Percentiles rank a stretch among this genome's conserved stretches.
These are phyloP conservation scores for Eubasilissa splendida DNA, from an alignment of 2,888 invertebrate species.

Conservation along the genomic window DNA sequence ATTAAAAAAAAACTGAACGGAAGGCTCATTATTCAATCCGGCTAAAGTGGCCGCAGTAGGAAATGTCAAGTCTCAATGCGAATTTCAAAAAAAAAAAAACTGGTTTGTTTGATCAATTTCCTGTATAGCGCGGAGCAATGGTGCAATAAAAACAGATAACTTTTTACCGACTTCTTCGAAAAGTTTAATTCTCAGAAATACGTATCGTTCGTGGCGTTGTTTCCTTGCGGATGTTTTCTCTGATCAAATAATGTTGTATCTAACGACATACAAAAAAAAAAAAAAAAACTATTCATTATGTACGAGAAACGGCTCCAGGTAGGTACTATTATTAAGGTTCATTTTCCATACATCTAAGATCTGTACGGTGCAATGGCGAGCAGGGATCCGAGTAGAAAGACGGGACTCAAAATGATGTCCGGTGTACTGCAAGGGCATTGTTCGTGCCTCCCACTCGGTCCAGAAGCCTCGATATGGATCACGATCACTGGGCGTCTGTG, in stretches of 20 bases:
- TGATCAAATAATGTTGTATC: too few species aligned
- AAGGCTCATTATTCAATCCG: neutral
- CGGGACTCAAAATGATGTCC: neutral
- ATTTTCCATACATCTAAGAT: neutral
- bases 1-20: neutral
- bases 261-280: too few species aligned
- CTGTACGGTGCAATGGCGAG: neutral
- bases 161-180: too few species aligned
- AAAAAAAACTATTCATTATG: neutral
- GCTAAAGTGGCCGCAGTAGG: neutral
- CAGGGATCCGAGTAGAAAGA: neutral
- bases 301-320: neutral
- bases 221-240: too few species aligned
- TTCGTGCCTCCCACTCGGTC: neutral
- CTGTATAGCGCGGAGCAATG: neutral
- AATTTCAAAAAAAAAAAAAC: conserved; percentile 3
- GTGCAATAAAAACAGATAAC: neutral
- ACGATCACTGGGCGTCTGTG: neutral
- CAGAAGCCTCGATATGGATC: neutral
- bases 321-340: neutral
- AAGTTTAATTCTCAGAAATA: too few species aligned
- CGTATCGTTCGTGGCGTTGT: too few species aligned
- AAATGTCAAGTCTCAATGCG: neutral
- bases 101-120: conserved; percentile 15
- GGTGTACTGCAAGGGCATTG: too few species aligned